These are phyloP conservation scores for Anthonomus grandis DNA, from an alignment of 1,140 invertebrate genomes.

Conservation along the genomic window DNA sequence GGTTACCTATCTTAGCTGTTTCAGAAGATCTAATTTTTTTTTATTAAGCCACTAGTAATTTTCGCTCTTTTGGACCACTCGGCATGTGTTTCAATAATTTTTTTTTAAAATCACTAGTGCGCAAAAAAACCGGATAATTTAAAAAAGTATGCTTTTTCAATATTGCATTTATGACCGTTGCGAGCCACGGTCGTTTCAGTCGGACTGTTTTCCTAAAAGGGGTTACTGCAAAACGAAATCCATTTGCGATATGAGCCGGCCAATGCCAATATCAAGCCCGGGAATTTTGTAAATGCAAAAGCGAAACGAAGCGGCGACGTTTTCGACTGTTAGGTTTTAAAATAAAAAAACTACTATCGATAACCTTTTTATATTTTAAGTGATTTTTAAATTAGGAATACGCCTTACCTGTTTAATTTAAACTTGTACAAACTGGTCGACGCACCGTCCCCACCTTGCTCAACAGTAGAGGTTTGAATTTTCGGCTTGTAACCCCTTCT, in stretches of 20 bases:
- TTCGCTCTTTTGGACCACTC: no score
- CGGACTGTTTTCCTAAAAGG: background rate
- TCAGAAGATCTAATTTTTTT: no score
- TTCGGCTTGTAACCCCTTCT: conserved; percentile 60
- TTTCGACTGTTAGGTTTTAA: background rate
- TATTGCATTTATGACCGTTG: background rate
- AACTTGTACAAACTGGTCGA: conserved; percentile 67
- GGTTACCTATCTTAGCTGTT: no score
- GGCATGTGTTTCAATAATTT: no score
- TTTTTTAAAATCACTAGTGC: no score
- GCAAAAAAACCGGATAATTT: no score
- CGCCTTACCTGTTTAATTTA: conserved; percentile 63
- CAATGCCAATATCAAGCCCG: background rate
- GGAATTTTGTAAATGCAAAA: background rate
- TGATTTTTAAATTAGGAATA: background rate
- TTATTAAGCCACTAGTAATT: no score
- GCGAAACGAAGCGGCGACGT: background rate
- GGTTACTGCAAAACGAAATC: background rate
- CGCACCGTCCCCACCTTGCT: conserved; percentile 42
- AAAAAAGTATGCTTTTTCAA: background rate
- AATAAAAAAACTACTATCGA: background rate
- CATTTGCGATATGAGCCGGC: background rate
- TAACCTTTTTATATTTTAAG: background rate
- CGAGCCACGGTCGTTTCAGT: background rate
- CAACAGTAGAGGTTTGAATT: conserved; percentile 55